Percentiles rank a stretch among this genome's conserved stretches.
phyloP scores from a whole-genome alignment of 1,140 invertebrate species.

The Hycleus cichorii region DNA sequence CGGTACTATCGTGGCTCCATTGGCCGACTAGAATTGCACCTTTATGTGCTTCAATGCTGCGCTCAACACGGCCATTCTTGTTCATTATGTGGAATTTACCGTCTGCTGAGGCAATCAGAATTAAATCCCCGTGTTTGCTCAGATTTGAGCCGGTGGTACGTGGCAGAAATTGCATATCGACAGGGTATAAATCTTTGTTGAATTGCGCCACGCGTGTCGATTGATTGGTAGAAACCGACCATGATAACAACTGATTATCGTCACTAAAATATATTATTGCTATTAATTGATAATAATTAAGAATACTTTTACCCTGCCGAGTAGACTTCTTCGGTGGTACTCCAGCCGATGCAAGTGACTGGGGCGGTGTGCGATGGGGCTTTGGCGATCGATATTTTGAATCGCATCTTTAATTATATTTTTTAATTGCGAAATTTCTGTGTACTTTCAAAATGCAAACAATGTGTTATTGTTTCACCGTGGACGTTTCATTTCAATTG shows the following conservation, averaged over 20 bases:
- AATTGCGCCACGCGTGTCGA: constrained; percentile 68
- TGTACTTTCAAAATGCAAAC: constrained; percentile 1
- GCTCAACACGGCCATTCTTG: constrained; percentile 84
- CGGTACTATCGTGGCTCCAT: constrained; percentile 91
- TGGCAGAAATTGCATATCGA: constrained; percentile 76
- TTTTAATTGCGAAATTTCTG: background rate
- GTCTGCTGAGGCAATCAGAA: constrained; percentile 85
- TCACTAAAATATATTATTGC: constrained; percentile 54
- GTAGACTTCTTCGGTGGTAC: constrained; percentile 83
- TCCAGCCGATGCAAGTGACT: constrained; percentile 86
- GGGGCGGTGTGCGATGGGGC: constrained; percentile 65
- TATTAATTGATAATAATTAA: constrained; percentile 2
- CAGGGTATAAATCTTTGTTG: constrained; percentile 77
- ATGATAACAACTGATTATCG: constrained; percentile 83
- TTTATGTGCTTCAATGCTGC: constrained; percentile 85
- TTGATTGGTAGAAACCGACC: constrained; percentile 76
- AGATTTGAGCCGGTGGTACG: constrained; percentile 42
- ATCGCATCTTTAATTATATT: constrained; percentile 57
- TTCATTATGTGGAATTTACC: constrained; percentile 86
- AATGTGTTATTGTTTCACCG: background rate
- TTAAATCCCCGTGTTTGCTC: constrained; percentile 72
- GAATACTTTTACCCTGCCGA: constrained; percentile 65
- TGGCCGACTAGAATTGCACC: constrained; percentile 76
- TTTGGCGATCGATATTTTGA: constrained; percentile 69
- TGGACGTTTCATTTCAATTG: constrained; percentile 8